Evolutionary conservation across 2,888 invertebrate genomes (phyloP).

Genomic region (Hofmannophila pseudospretella): DNA sequence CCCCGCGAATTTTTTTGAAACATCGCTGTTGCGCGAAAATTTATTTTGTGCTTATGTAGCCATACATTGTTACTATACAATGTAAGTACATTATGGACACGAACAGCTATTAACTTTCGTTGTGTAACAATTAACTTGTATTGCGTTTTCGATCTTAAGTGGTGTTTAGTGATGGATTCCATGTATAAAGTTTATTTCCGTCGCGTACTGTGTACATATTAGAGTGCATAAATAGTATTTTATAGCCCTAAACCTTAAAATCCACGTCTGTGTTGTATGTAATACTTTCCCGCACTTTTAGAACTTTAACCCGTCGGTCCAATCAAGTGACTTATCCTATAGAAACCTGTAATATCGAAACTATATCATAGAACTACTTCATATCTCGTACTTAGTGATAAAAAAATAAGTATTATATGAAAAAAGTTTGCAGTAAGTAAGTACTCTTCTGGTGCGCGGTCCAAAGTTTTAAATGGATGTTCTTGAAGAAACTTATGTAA

Average conservation of each 20-base stretch:
- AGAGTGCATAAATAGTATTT: slow-evolving; percentile 23
- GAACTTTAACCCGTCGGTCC: slow-evolving; percentile 49
- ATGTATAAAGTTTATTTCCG: slow-evolving; percentile 50
- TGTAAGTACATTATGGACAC: slow-evolving; percentile 19
- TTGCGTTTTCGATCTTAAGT: slow-evolving; percentile 31
- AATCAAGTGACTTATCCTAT: slow-evolving; percentile 59
- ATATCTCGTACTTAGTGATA: slow-evolving; percentile 32
- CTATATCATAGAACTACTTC: slow-evolving; percentile 19
- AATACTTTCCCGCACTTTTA: slow-evolving; percentile 21
- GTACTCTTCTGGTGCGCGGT: slow-evolving; percentile 37
- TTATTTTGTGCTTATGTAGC: slow-evolving; percentile 26
- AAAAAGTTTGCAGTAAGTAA: too few species aligned
- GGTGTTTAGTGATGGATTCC: slow-evolving; percentile 41
- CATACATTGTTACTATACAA: too few species aligned
- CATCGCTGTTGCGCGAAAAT: slow-evolving; percentile 39
- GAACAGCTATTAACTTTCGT: slow-evolving; percentile 8
- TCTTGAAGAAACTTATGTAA: neutral
- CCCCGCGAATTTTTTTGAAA: slow-evolving; percentile 26
- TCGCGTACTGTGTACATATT: slow-evolving; percentile 30
- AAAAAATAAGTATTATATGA: too few species aligned
- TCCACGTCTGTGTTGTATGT: slow-evolving; percentile 19
- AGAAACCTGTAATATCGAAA: slow-evolving; percentile 49
- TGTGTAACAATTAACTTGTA: slow-evolving; percentile 9
- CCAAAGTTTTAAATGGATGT: slow-evolving; percentile 37
- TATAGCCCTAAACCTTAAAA: slow-evolving; percentile 23